Evolutionary conservation across 2,888 invertebrate species (phyloP).

Genomic region (Microchrysa polita): DNA sequence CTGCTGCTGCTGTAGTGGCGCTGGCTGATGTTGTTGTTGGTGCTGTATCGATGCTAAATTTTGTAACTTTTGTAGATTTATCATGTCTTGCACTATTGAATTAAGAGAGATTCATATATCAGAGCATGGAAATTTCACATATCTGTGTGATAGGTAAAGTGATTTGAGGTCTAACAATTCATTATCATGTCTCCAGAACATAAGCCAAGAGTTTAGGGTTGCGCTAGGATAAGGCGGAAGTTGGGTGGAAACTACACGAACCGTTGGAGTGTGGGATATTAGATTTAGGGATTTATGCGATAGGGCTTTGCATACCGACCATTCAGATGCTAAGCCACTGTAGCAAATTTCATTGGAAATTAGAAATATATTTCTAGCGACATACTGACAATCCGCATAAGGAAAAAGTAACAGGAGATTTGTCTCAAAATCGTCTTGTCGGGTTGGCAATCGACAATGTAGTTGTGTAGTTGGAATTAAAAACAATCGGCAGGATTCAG

Average conservation of each 20-base stretch:
- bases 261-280: slow-evolving; percentile 6
- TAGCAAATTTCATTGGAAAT: slow-evolving; percentile 21
- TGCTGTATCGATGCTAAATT: slow-evolving; percentile 79
- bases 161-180: slow-evolving; percentile 43
- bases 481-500: background rate
- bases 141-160: slow-evolving; percentile 40
- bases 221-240: background rate
- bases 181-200: slow-evolving; percentile 41
- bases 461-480: slow-evolving; percentile 4
- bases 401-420: background rate
- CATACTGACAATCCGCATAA: slow-evolving; percentile 4
- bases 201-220: slow-evolving; percentile 16
- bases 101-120: slow-evolving; percentile 45
- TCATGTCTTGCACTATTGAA: slow-evolving; percentile 64
- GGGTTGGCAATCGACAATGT: background rate
- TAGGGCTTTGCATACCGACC: background rate
- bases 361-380: slow-evolving; percentile 27
- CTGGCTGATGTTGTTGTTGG: slow-evolving; percentile 62
- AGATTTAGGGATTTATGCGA: slow-evolving; percentile 17
- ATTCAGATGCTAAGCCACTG: slow-evolving; percentile 14
- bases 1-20: slow-evolving; percentile 66
- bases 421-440: background rate
- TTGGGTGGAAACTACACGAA: background rate
- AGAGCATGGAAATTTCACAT: slow-evolving; percentile 48
- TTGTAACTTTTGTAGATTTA: slow-evolving; percentile 74